Conservation (phyloP, 2,113 vertebrate genomes). For the Phalacrocorax brasilianus region DNA sequence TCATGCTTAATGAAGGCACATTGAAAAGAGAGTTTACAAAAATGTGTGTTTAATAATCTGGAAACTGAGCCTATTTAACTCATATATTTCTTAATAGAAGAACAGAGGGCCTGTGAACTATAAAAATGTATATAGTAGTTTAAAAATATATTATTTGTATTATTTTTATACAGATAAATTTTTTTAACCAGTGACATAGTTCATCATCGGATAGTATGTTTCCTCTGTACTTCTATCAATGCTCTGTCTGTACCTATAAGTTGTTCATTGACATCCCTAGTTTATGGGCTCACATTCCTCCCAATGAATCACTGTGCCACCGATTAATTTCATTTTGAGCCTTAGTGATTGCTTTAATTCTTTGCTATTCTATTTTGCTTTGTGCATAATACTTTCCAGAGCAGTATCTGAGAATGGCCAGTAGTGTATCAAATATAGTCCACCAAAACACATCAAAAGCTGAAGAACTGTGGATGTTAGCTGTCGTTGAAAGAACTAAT, state of each 20-base stretch:
- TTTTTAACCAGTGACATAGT: not conserved
- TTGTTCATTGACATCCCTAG: conserved; percentile 1
- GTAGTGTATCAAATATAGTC: not conserved
- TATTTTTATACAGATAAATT: not conserved
- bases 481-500: not conserved
- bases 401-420: not conserved
- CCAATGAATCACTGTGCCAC: not conserved
- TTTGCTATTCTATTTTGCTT: not conserved
- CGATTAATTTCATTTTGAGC: not conserved
- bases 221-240: not conserved
- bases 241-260: not conserved
- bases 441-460: not conserved
- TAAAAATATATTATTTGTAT: not conserved
- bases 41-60: not conserved
- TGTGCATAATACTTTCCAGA: not conserved
- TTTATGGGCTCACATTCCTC: conserved; percentile 4
- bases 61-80: conserved; percentile 1
- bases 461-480: not conserved
- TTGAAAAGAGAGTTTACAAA: not conserved
- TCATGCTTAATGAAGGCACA: not conserved
- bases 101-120: not conserved
- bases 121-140: not conserved
- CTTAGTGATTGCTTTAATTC: not conserved
- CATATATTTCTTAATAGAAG: conserved; percentile 29
- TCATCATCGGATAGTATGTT: not conserved